A percentile compares a stretch with the other conserved stretches of the same genome.
phyloP scores from a whole-genome alignment of 2,797 vertebrate genomes.

The Galago senegalensis region DNA sequence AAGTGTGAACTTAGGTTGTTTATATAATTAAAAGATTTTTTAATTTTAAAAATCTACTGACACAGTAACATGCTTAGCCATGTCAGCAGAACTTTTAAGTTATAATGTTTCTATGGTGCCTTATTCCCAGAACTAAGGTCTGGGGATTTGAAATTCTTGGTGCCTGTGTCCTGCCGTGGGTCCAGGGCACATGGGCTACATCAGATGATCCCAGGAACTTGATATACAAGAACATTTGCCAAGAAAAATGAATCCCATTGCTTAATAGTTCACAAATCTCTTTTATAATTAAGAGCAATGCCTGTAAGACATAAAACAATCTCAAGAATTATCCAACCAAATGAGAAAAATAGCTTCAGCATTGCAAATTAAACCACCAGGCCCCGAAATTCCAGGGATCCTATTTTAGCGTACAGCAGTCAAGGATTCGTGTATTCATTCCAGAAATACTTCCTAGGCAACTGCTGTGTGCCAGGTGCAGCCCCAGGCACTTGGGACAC shows the following conservation, averaged over 20 bases:
- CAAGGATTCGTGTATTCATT: not conserved
- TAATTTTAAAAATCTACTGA: not conserved
- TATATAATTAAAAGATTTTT: not conserved
- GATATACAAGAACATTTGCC: not conserved
- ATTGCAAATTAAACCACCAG: not conserved
- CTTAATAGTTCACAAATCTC: not conserved
- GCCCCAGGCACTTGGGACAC: not conserved
- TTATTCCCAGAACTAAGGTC: not conserved
- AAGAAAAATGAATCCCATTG: conserved; percentile 5
- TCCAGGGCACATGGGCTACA: not conserved
- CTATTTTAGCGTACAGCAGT: not conserved
- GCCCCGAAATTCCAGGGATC: not conserved
- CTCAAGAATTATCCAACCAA: not conserved
- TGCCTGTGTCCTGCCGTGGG: not conserved
- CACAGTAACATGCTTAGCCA: not conserved
- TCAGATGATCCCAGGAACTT: not conserved
- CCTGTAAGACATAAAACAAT: not conserved
- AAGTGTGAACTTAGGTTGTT: not conserved
- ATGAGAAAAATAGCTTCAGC: not conserved
- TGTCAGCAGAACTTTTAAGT: not conserved
- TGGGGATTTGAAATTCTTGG: not conserved
- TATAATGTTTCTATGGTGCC: not conserved
- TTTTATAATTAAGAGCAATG: conserved; percentile 41
- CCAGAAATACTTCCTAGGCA: not conserved
- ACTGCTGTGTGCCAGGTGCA: not conserved